A percentile compares a stretch with the other conserved stretches of the same genome.
Evolutionary conservation across 2,113 vertebrate species (phyloP).

Genomic region (Conger conger): DNA sequence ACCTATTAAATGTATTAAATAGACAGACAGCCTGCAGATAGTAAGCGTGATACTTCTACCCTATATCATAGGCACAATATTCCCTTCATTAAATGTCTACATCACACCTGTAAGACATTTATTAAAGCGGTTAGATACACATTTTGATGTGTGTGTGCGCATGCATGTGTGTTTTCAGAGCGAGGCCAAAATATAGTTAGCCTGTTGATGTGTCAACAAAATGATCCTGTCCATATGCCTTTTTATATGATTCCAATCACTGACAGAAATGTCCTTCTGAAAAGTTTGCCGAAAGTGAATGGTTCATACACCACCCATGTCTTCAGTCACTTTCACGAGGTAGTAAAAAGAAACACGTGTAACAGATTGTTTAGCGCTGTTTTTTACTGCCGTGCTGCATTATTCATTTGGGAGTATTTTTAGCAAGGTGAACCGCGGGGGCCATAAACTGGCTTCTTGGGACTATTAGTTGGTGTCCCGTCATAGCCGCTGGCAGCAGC

Average conservation of each 20-base stretch:
- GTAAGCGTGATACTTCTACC: too few species aligned
- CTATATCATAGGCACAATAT: neutral
- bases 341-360: neutral
- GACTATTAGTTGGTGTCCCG: conserved; percentile 45
- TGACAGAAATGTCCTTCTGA: neutral
- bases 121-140: neutral
- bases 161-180: too few species aligned
- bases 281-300: neutral
- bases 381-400: conserved; percentile 22
- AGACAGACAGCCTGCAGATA: neutral
- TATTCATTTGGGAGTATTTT: conserved; percentile 19
- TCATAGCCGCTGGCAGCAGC: conserved; percentile 51
- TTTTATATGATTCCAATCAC: neutral
- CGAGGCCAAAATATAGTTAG: neutral
- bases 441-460: conserved; percentile 11
- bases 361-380: neutral
- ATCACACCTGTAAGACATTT: neutral
- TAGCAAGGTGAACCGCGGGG: neutral
- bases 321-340: neutral
- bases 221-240: neutral
- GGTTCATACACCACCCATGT: neutral
- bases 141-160: neutral
- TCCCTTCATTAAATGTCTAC: neutral
- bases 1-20: neutral
- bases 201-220: neutral